A percentile compares a stretch with the other conserved stretches of the same genome.
These are phyloP conservation scores for Scolopax bukidnonensis DNA, from an alignment of 2,797 vertebrate species.

Conservation along the genomic window DNA sequence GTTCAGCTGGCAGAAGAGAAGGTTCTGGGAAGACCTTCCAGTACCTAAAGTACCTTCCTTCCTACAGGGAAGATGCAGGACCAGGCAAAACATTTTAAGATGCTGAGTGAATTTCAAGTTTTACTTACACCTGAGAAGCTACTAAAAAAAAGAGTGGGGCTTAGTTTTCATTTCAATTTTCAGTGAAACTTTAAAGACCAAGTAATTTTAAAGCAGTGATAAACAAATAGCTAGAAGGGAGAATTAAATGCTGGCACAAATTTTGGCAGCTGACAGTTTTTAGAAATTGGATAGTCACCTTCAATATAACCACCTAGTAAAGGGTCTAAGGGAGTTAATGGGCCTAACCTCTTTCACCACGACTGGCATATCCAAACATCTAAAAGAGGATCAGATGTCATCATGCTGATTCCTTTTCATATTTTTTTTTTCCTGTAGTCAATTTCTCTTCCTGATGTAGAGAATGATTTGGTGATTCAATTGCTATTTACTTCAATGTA, in stretches of 20 bases:
- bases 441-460: neutral
- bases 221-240: neutral
- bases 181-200: neutral
- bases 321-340: neutral
- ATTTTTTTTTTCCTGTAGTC: neutral
- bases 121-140: neutral
- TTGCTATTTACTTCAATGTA: neutral
- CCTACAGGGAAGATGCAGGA: too few species aligned
- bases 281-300: neutral
- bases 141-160: neutral
- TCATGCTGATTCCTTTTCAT: neutral
- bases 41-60: neutral
- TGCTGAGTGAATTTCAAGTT: neutral
- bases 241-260: neutral
- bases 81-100: neutral
- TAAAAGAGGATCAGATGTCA: neutral
- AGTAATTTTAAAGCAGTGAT: neutral
- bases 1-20: neutral
- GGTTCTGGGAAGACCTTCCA: neutral
- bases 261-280: neutral
- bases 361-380: neutral
- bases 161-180: slow-evolving; percentile 1
- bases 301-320: neutral
- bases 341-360: neutral
- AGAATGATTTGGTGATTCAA: neutral